These are phyloP conservation scores for Sarotherodon lohbergeri DNA, from an alignment of 2,113 vertebrate genomes.

Conservation along the genomic window DNA sequence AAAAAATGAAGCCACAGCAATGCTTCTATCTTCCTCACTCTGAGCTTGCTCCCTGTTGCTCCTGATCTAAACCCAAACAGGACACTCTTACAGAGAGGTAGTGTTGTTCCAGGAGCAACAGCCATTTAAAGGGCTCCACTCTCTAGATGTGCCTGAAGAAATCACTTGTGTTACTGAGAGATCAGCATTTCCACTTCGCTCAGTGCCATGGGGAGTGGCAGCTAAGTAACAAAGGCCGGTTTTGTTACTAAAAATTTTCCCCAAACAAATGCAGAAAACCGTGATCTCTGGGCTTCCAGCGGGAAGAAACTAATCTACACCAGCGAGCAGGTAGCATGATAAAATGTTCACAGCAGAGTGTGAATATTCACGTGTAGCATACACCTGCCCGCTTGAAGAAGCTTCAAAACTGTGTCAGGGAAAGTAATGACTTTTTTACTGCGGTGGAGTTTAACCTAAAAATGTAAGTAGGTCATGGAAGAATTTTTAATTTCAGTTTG, in stretches of 20 bases:
- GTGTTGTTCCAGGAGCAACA: not conserved
- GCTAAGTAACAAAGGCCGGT: not conserved
- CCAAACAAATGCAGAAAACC: not conserved
- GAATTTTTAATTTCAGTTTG: not conserved
- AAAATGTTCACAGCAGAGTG: not conserved
- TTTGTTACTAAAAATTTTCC: not conserved
- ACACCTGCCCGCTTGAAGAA: not conserved
- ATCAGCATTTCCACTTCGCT: not conserved
- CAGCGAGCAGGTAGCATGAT: not conserved
- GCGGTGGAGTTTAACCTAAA: not conserved
- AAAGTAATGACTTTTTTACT: not conserved
- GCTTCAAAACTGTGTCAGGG: not conserved
- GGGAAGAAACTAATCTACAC: not conserved
- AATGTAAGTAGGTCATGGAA: not conserved
- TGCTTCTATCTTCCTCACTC: not conserved
- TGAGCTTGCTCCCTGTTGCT: not conserved
- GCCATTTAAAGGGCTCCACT: not conserved
- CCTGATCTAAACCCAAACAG: not conserved
- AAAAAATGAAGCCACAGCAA: not conserved
- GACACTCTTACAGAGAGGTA: not conserved
- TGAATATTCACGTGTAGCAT: not conserved
- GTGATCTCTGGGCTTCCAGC: not conserved
- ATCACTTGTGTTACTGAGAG: not conserved
- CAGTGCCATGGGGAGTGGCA: not conserved
- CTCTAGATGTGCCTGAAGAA: not conserved